phyloP scores from a whole-genome alignment of 2,888 invertebrate genomes.

The Drosophila robusta region DNA sequence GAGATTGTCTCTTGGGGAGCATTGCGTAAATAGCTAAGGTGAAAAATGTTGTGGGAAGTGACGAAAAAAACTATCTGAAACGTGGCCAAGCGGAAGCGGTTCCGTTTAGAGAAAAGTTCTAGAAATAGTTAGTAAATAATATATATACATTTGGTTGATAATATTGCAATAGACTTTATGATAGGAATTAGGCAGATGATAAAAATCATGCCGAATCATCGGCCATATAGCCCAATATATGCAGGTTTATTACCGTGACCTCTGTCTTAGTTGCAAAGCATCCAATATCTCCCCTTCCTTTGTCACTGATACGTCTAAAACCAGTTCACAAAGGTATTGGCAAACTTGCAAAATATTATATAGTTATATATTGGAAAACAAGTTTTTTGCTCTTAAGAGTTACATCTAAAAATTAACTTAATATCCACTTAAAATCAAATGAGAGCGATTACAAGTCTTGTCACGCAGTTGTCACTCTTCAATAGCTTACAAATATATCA shows the following conservation, averaged over 20 bases:
- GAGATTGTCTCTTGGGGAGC: constrained; percentile 7
- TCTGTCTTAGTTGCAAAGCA: too few relatives aligned
- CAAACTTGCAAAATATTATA: too few relatives aligned
- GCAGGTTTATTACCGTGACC: too few relatives aligned
- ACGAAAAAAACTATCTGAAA: constrained; percentile 5
- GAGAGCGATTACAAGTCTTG: background rate
- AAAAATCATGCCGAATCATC: too few relatives aligned
- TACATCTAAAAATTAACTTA: too few relatives aligned
- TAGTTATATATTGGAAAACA: too few relatives aligned
- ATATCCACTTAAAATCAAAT: background rate
- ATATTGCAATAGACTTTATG: background rate
- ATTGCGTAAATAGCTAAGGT: constrained; percentile 47
- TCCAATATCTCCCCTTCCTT: too few relatives aligned
- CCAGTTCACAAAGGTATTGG: too few relatives aligned
- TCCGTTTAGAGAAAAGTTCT: constrained; percentile 26
- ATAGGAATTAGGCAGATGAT: background rate
- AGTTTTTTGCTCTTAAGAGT: too few relatives aligned
- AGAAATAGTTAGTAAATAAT: background rate
- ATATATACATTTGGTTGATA: background rate
- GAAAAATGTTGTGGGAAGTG: constrained; percentile 53
- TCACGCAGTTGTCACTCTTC: constrained; percentile 35
- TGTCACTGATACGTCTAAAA: too few relatives aligned
- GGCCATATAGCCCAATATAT: too few relatives aligned
- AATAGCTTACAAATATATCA: constrained; percentile 2
- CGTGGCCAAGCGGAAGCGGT: constrained; percentile 39